Conservation (phyloP, 2,113 vertebrate genomes). For the Scolopax mira region DNA sequence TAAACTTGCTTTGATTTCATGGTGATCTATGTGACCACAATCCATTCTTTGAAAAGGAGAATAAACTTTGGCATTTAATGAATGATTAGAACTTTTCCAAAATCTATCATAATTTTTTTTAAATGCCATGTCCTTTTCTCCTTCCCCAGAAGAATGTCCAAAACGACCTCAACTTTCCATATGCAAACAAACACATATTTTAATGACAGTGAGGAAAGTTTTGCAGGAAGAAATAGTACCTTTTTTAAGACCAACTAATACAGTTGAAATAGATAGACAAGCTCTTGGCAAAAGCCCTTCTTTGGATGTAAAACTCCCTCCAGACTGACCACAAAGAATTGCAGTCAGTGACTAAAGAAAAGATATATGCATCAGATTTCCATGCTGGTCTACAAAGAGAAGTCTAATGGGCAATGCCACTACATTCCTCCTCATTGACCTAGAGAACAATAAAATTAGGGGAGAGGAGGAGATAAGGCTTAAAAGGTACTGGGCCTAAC, state of each 20-base stretch:
- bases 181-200: not conserved
- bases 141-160: not conserved
- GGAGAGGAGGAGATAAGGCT: not conserved
- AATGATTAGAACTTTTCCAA: not conserved
- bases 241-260: not conserved
- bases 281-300: not conserved
- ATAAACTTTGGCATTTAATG: slow-evolving; percentile 9
- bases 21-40: not conserved
- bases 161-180: not conserved
- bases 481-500: not conserved
- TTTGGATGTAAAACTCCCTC: not conserved
- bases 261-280: not conserved
- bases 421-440: not conserved
- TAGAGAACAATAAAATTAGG: not conserved
- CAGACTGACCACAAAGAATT: not conserved
- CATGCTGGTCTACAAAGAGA: not conserved
- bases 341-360: not conserved
- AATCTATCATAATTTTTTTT: not conserved
- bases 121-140: not conserved
- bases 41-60: not conserved
- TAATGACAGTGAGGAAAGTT: not conserved
- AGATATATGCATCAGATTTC: not conserved
- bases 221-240: not conserved
- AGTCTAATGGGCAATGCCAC: not conserved
- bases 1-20: not conserved